Conservation (phyloP, 37 sponge, comb jelly and placozoan genomes). For the Cliona cf. orientalis region DNA sequence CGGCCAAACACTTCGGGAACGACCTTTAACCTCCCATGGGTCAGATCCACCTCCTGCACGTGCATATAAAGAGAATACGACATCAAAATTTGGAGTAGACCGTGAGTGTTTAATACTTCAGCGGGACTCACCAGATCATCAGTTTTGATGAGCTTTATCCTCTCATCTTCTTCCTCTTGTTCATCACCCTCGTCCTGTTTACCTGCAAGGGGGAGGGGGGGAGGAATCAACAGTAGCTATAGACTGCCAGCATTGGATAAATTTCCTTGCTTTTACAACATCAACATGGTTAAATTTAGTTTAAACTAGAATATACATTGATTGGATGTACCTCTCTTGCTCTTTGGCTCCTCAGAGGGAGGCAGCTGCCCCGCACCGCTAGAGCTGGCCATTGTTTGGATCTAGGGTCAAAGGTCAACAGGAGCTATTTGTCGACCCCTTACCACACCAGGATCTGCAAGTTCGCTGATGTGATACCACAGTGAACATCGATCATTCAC, state of each 20-base stretch:
- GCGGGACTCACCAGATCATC: background rate
- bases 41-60: slow-evolving; percentile 66
- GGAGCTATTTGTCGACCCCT: background rate
- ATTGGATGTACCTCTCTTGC: background rate
- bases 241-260: too few relatives aligned
- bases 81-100: too few relatives aligned
- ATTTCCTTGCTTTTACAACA: too few relatives aligned
- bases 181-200: background rate
- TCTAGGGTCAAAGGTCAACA: background rate
- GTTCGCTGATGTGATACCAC: too few relatives aligned
- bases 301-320: background rate
- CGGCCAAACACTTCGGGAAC: slow-evolving; percentile 26
- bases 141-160: background rate
- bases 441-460: too few relatives aligned
- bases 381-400: background rate
- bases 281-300: background rate
- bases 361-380: background rate
- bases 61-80: too few relatives aligned
- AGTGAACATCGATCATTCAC: too few relatives aligned
- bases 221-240: too few relatives aligned
- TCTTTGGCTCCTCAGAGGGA: background rate
- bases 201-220: too few relatives aligned
- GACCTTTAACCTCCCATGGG: slow-evolving; percentile 45
- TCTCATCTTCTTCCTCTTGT: background rate
- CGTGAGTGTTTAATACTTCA: too few relatives aligned